Conservation (phyloP, 2,113 vertebrate species). For the Amphiprion percula region DNA sequence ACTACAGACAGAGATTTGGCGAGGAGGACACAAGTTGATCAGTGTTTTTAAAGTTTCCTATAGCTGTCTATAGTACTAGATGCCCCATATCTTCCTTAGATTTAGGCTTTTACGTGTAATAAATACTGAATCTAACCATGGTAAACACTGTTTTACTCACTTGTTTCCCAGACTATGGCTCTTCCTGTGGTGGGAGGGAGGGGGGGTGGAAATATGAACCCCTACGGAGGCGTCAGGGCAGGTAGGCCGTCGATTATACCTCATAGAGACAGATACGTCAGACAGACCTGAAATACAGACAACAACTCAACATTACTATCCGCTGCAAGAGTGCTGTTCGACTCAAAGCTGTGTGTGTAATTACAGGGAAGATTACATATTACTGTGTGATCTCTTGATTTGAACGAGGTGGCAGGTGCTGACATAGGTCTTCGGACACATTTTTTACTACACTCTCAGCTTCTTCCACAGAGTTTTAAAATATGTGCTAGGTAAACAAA, state of each 20-base stretch:
- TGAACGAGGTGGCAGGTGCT: no score
- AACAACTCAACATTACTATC: background rate
- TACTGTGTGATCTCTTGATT: no score
- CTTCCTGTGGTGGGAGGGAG: slow-evolving; percentile 94
- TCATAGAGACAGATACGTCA: slow-evolving; percentile 83
- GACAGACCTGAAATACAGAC: slow-evolving; percentile 86
- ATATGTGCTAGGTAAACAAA: no score
- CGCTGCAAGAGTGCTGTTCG: background rate
- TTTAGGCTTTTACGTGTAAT: no score
- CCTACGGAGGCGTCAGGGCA: slow-evolving; percentile 94
- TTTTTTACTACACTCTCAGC: background rate
- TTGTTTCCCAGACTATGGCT: slow-evolving; percentile 98
- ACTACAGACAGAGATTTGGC: no score
- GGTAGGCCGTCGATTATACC: slow-evolving; percentile 92
- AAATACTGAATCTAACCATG: no score
- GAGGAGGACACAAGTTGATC: no score
- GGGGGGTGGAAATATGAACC: slow-evolving; percentile 89
- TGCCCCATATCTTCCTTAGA: no score
- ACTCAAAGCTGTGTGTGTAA: background rate
- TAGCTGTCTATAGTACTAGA: no score
- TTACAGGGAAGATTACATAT: background rate
- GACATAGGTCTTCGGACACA: no score
- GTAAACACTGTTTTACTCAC: slow-evolving; percentile 79
- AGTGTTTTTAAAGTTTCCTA: no score
- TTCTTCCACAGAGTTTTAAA: background rate